Evolutionary conservation across 2,888 invertebrate species (phyloP), one percentile per base, ranked within the genome.

Genomic region (Calliphora vomitoria): DNA sequence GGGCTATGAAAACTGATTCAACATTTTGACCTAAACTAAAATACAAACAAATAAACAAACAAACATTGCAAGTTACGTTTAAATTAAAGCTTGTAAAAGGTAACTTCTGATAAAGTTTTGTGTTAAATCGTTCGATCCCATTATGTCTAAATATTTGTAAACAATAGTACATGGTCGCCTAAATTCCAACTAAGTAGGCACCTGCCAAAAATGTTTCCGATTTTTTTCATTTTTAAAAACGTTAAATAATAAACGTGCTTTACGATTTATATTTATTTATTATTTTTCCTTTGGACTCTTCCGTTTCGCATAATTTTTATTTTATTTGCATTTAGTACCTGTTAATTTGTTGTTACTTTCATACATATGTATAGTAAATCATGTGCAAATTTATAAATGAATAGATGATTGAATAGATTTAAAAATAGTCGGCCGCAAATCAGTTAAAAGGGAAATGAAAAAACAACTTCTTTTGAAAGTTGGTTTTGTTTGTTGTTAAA

Each of bases 301-400:
- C n/a, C 8, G 50, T 44, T 58, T 50, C 20, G 6, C 44, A 58
- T 62, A 31, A 35, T 4, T 13, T 62, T 31, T n/a, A 50, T 47
- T n/a, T 50, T n/a, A 50, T n/a, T 50, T 50, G 11, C 11, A 44
- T 13, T 44, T 44, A 44, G 13, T 44, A 44, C 44, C 44, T 44
- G 44, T 44, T 44, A 44, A 64, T 76, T 76, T 64, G 53, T 55
- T 55, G 15, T 64, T 35, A 76, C 76, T 64, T 76, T 50, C 64
- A 35, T 50, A 50, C 6, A 35, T 6, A 35, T 31, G 5, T 31
- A n/a, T n/a, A n/a, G 31, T 38, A 62, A 47, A 31, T 20, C 35
- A 72, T 60, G 18, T 31, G 44, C 25, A 25, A 47, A 55, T 20
- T 55, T 3, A 10, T 8, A 62, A 58, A 20, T 35, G 5, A 20